Base-by-base conservation (phyloP, 2,797 vertebrate species). In the Premnoplex brunnescens region DNA sequence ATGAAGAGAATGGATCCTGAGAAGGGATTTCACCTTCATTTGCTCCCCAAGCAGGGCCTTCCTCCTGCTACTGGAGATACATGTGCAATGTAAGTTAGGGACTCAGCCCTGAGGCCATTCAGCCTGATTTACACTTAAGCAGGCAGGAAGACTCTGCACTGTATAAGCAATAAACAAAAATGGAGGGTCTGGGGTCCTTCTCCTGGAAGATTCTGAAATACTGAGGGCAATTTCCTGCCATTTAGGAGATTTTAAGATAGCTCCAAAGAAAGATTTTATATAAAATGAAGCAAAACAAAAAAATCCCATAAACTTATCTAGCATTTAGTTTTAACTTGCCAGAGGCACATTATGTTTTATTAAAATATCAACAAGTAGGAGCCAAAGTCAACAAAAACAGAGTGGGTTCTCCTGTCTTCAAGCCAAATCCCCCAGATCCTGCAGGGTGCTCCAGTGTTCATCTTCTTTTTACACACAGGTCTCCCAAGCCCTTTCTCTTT, bases 261-360 rank as follows among this genome's bases (percentile, higher is more conserved):
- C 52, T 91, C 86, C 55, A 83, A 96, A 97, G 85, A 85, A 94
- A 96, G 60, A 80, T 77, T 93, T 93, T 64, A 88, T 60, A 91
- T 74, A 96, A 97, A 96, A 94, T 64, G 59, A 96, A 94, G 59
- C 51, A 88, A 93, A 96, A 92, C 80, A 96, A 95, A 81, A 95
- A 96, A 95, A 76, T 69, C 83, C 92, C 18, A 11, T 85, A 89
- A 94, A 95, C 60, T 93, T 94, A 94, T 90, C 91, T 82, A 94
- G 95, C 73, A 88, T 95, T 97, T 93, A 96, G 85, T 56, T 95
- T 87, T 80, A 89, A 88, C 88, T 93, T 93, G 93, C 91, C 92
- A 89, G 69, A 96, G 93, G 95, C 95, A 95, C 80, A 79, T 62
- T 95, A 93, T 58, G 84, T 91, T 96, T 94, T 95, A 97, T 97